Evolutionary conservation across 2,797 vertebrate species (phyloP), one percentile per base, ranked within the genome.

Genomic region (Pangasius macronema): DNA sequence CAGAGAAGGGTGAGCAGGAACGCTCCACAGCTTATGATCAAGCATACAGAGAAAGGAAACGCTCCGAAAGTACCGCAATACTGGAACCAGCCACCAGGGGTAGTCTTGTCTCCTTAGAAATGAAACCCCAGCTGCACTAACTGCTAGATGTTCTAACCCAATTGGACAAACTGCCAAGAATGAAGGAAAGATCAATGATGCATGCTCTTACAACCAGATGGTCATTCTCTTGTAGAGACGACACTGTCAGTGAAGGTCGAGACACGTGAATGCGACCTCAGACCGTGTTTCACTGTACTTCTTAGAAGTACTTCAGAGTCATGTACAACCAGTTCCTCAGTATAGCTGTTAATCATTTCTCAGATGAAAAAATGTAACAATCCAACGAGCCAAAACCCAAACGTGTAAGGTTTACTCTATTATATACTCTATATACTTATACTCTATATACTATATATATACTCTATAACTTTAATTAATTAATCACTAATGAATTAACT

Each of bases 201-300:
- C 89, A 51, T 89, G 88, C 24, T 53, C 11, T 53, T 91, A 81
- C 68, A 88, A 86, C 76, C 85, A 88, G 59, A 63, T 72, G 82
- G 70, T 82, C 55, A 82, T 91, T 55, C 49, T 87, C 55, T n/a
- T n/a, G n/a, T n/a, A n/a, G n/a, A n/a, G n/a, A n/a, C n/a, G n/a
- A n/a, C n/a, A n/a, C n/a, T n/a, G n/a, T n/a, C n/a, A n/a, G n/a
- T n/a, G n/a, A n/a, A n/a, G n/a, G n/a, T n/a, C n/a, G n/a, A n/a
- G n/a, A n/a, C n/a, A n/a, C n/a, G n/a, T n/a, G n/a, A n/a, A n/a
- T n/a, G n/a, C n/a, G n/a, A n/a, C n/a, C n/a, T n/a, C n/a, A n/a
- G n/a, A n/a, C n/a, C n/a, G n/a, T n/a, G n/a, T n/a, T n/a, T n/a
- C n/a, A n/a, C n/a, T n/a, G n/a, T n/a, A n/a, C n/a, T n/a, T n/a